A percentile compares a stretch with the other conserved stretches of the same genome.
Evolutionary conservation across 2,113 vertebrate genomes (phyloP).

Genomic region (Tragelaphus imberbis): DNA sequence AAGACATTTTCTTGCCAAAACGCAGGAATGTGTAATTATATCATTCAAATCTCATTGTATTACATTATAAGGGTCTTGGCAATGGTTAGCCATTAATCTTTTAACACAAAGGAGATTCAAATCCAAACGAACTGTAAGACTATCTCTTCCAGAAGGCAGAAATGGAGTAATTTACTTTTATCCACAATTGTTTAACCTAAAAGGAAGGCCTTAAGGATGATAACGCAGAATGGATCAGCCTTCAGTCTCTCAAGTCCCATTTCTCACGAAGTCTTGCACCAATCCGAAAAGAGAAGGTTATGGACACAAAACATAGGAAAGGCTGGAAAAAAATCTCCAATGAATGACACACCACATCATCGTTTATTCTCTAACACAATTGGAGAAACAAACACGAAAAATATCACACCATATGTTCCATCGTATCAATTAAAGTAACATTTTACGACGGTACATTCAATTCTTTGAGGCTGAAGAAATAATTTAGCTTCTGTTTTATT

Average conservation of each 20-base stretch:
- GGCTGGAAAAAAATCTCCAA: slow-evolving; percentile 31
- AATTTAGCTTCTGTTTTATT: slow-evolving; percentile 60
- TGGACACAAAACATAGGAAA: slow-evolving; percentile 52
- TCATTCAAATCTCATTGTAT: slow-evolving; percentile 36
- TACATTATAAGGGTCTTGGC: slow-evolving; percentile 55
- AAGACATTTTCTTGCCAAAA: slow-evolving; percentile 51
- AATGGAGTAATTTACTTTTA: slow-evolving; percentile 36
- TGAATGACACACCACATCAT: slow-evolving; percentile 67
- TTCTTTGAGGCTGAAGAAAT: neutral
- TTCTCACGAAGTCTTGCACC: slow-evolving; percentile 73
- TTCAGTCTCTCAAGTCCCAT: slow-evolving; percentile 58
- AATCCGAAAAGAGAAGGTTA: slow-evolving; percentile 61
- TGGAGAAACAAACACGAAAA: neutral
- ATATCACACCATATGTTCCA: slow-evolving; percentile 36
- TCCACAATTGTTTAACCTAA: slow-evolving; percentile 46
- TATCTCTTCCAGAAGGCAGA: slow-evolving; percentile 36
- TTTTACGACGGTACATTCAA: neutral
- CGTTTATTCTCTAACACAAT: slow-evolving; percentile 52
- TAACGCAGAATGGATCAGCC: slow-evolving; percentile 50
- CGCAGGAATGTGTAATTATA: slow-evolving; percentile 43
- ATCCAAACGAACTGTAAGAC: slow-evolving; percentile 65
- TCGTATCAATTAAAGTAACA: neutral
- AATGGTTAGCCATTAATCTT: slow-evolving; percentile 71
- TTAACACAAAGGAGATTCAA: slow-evolving; percentile 77
- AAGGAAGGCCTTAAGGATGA: slow-evolving; percentile 68